A percentile compares a stretch with the other conserved stretches of the same genome.
Conservation (phyloP, 2,113 vertebrate genomes). For the Prietella phreatophila region DNA sequence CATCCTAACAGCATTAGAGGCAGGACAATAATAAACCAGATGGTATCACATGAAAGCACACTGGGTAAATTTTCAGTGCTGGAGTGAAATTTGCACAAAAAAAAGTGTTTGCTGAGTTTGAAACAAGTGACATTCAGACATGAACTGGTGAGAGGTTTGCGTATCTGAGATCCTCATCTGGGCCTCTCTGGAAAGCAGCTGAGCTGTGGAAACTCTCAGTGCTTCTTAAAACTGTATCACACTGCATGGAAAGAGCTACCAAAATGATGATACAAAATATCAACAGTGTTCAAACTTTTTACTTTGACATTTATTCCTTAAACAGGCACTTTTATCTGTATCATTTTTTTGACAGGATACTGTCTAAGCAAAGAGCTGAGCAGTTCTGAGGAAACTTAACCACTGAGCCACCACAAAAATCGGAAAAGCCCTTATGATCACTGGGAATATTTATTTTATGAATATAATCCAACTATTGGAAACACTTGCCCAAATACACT, state of each 20-base stretch:
- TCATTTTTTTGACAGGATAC: not conserved
- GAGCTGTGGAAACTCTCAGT: slow-evolving; percentile 43
- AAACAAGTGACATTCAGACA: not conserved
- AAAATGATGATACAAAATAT: not conserved
- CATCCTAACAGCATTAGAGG: not conserved
- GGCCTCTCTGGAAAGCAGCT: slow-evolving; percentile 10
- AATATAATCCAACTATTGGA: no score
- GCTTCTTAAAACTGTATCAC: not conserved
- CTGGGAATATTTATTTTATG: no score
- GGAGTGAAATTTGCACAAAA: not conserved
- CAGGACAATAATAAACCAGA: not conserved
- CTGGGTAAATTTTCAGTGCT: not conserved
- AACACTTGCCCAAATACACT: no score
- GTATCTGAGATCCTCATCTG: not conserved
- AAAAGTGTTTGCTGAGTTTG: not conserved
- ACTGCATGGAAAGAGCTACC: not conserved
- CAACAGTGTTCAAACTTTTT: not conserved
- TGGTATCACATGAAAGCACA: not conserved
- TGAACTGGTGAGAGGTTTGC: not conserved
- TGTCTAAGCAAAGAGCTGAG: not conserved
- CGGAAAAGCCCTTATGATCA: no score
- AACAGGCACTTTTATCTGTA: not conserved
- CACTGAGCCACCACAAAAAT: no score
- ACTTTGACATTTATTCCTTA: not conserved
- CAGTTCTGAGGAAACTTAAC: no score